Evolutionary conservation across 2,888 invertebrate genomes (phyloP), one percentile per base, ranked within the genome.

Genomic region (Encarsia formosa): DNA sequence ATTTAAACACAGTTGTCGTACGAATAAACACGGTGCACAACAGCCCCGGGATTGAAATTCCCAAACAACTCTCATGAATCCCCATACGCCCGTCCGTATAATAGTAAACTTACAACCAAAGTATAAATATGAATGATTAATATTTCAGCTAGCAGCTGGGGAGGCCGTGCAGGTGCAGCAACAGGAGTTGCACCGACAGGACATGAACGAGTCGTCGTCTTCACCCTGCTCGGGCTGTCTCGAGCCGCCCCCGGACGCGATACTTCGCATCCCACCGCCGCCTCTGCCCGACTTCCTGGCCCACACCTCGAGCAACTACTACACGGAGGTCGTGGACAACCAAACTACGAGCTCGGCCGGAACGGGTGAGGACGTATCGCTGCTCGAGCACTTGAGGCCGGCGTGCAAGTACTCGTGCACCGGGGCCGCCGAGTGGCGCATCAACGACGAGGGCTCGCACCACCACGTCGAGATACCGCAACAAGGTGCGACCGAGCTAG

Each of bases 201-300:
- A n/a, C 48, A 60, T 65, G 53, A 66, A 70, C 58, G 68, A 69
- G 60, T 66, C 67, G 45, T 66, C 66, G 23, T 9, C 16, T 39
- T 59, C 59, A 46, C 76, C 76, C 53, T 64, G 70, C 5, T 67
- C 69, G n/a, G 77, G 77, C 61, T 67, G 81, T 35, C 74, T 85
- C 57, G 87, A 85, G 1, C 91, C 91, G 0, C 91, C 91, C 91
- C 38, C 91, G 1, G 88, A 91, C 74, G 84, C 81, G 53, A 90
- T 91, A 60, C 77, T 90, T 46, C 85, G 84, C 64, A 84, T 91
- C 78, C 91, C 91, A 6, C 91, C 91, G 35, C 91, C 91, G 0
- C 91, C 91, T 1, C 77, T 88, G 60, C 91, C 91, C 3, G 80
- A 85, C 1, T 90, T 89, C 75, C 77, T 91, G 48, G 79, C 80